Base-by-base conservation (phyloP, 1,140 invertebrate genomes). In the Oedothorax gibbosus region DNA sequence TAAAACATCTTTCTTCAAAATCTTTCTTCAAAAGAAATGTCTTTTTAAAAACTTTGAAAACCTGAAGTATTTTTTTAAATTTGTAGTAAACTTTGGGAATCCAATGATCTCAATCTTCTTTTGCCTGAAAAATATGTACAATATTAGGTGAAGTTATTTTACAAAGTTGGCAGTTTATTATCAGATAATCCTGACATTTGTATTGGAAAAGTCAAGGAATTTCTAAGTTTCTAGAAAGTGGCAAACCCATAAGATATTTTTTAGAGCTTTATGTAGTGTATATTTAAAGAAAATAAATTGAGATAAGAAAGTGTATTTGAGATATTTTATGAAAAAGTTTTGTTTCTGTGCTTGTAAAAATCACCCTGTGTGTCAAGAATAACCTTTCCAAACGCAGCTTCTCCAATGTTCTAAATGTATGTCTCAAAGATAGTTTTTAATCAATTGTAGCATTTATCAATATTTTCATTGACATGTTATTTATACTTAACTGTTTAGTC, bases 221-320 rank as follows among this genome's bases (percentile, higher is more conserved):
- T 35, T 35, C 35, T 35, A 35, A 35, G 35, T 35, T 35, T 35
- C 35, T 35, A 35, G 35, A 35, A 35, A 35, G 35, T 35, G 35
- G 35, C 35, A 35, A 35, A 35, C 35, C 35, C 35, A 35, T 35
- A 1, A 35, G 35, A n/a, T 79, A 62, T 35, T 53, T 66, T 84
- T 84, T 84, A 84, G 81, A 84, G 81, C 81, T 84, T 84, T 82
- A 53, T 84, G 69, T 84, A 65, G 81, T 84, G 53, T 76, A 56
- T 20, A 54, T 15, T 72, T 18, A 79, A 56, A 18, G 21, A 60
- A 51, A 35, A 57, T 5, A 35, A 35, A 35, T 35, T 35, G 35
- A 35, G 35, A 35, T 35, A 35, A 35, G 54, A 73, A 49, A 51
- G 18, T n/a, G n/a, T 79, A 53, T 51, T 71, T 71, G 51, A 35